These are phyloP conservation scores for Drosophila mayri DNA, from an alignment of 1,140 invertebrate species.

Conservation along the genomic window DNA sequence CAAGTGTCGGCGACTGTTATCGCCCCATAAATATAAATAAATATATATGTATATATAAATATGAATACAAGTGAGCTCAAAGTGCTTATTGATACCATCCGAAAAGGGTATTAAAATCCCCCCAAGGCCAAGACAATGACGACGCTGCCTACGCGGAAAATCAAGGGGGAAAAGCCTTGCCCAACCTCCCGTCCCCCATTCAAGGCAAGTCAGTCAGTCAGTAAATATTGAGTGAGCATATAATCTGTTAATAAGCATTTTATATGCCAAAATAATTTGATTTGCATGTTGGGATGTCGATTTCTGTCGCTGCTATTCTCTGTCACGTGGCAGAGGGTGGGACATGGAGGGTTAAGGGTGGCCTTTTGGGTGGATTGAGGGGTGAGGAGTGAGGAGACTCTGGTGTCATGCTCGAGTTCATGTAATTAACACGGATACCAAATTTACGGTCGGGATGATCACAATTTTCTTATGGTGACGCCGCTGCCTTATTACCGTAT, in stretches of 20 bases:
- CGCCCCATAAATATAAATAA: slow-evolving; percentile 55
- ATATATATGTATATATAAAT: slow-evolving; percentile 44
- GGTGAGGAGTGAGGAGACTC: neutral
- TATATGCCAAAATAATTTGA: slow-evolving; percentile 80
- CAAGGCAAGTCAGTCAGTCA: slow-evolving; percentile 19
- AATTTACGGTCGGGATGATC: slow-evolving; percentile 51
- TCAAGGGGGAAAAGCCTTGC: slow-evolving; percentile 3
- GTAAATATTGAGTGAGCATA: slow-evolving; percentile 51
- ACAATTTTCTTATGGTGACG: slow-evolving; percentile 54
- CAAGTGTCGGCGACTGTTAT: slow-evolving; percentile 57
- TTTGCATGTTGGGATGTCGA: slow-evolving; percentile 61
- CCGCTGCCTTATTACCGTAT: slow-evolving; percentile 35
- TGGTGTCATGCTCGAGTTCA: slow-evolving; percentile 49
- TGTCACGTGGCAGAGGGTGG: slow-evolving; percentile 6
- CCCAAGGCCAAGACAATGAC: slow-evolving; percentile 23
- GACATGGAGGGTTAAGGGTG: neutral
- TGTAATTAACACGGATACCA: slow-evolving; percentile 51
- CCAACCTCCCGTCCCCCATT: neutral
- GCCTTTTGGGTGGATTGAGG: neutral
- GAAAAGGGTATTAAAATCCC: slow-evolving; percentile 57
- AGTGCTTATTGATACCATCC: slow-evolving; percentile 56
- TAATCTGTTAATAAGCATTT: slow-evolving; percentile 73
- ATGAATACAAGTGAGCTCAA: slow-evolving; percentile 29
- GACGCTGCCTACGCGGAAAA: neutral
- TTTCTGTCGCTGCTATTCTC: slow-evolving; percentile 30